Conservation (phyloP, 2,797 vertebrate species). For the Pseudomugil tenellus region DNA sequence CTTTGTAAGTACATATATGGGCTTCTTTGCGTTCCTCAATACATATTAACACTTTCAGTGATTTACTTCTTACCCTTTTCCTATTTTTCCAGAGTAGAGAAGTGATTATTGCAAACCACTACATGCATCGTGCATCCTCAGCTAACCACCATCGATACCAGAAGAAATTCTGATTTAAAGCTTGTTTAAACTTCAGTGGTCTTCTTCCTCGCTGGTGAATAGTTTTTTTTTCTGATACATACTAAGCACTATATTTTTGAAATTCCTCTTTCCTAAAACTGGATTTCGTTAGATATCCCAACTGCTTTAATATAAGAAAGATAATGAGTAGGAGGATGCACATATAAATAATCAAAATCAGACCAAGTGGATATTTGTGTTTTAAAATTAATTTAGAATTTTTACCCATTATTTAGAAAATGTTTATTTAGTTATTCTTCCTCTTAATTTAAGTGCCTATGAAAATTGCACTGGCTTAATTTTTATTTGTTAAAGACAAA, state of each 20-base stretch:
- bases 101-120: constrained; percentile 39
- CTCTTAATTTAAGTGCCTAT: constrained; percentile 34
- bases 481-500: constrained; percentile 14
- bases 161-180: constrained; percentile 74
- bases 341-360: background rate
- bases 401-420: background rate
- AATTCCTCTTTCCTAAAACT: constrained; percentile 35
- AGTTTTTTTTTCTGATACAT: too few relatives aligned
- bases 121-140: constrained; percentile 60
- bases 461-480: background rate
- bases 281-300: constrained; percentile 3
- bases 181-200: constrained; percentile 36
- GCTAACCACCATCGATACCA: constrained; percentile 61
- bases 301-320: background rate
- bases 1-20: constrained; percentile 75
- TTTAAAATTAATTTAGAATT: background rate
- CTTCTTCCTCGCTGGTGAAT: constrained; percentile 27
- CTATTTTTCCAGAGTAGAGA: constrained; percentile 63
- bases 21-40: background rate
- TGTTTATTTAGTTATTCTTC: background rate
- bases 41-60: background rate
- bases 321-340: background rate
- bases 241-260: too few relatives aligned
- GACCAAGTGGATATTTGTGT: background rate
- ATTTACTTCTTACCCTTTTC: constrained; percentile 33